phyloP scores from a whole-genome alignment of 2,113 vertebrate genomes.

The Syngnathus scovelli region DNA sequence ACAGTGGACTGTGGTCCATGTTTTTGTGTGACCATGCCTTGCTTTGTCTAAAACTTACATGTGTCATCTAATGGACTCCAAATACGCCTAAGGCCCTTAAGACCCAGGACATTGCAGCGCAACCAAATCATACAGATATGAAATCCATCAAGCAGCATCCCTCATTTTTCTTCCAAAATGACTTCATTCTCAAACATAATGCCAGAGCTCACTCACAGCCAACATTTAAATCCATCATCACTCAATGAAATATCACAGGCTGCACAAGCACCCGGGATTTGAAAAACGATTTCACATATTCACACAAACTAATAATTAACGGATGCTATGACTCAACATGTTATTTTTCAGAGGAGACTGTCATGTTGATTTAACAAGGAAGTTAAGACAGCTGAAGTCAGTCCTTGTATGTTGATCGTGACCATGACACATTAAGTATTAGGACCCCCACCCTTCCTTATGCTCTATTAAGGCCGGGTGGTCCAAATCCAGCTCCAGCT shows the following conservation, averaged over 20 bases:
- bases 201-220: conserved; percentile 59
- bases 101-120: conserved; percentile 8
- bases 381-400: conserved; percentile 49
- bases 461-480: conserved; percentile 63
- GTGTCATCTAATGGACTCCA: conserved; percentile 14
- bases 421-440: conserved; percentile 51
- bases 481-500: conserved; percentile 47
- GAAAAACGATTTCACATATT: conserved; percentile 36
- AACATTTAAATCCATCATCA: conserved; percentile 55
- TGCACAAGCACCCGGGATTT: conserved; percentile 31
- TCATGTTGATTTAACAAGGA: conserved; percentile 65
- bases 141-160: conserved; percentile 39
- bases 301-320: conserved; percentile 57
- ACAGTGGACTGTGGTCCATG: too few relatives aligned
- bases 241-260: conserved; percentile 54
- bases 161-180: conserved; percentile 56
- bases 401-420: conserved; percentile 49
- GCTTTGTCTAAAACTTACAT: conserved; percentile 27
- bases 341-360: conserved; percentile 53
- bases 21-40: background rate
- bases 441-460: background rate
- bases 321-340: conserved; percentile 56
- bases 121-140: conserved; percentile 48
- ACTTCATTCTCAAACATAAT: conserved; percentile 46
- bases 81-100: conserved; percentile 8